phyloP scores from a whole-genome alignment of 2,888 invertebrate genomes.

The Drosophila leonis region DNA sequence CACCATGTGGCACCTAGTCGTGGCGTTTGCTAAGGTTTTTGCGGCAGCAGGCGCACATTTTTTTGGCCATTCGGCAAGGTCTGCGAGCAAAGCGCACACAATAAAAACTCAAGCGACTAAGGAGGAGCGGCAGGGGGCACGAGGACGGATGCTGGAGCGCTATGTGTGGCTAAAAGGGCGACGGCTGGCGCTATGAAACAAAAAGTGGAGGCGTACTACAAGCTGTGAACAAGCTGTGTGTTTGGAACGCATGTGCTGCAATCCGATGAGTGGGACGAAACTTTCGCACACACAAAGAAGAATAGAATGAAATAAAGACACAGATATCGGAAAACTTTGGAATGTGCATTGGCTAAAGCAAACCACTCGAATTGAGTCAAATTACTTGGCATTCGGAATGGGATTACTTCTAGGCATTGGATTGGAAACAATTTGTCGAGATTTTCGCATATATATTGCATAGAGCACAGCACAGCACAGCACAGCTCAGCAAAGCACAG shows the following conservation, averaged over 20 bases:
- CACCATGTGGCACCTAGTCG: constrained; percentile 3
- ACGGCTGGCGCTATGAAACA: constrained; percentile 11
- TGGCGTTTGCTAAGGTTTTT: constrained; percentile 38
- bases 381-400: constrained; percentile 54
- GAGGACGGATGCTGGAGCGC: too few relatives aligned
- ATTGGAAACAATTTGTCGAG: constrained; percentile 57
- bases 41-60: constrained; percentile 59
- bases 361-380: constrained; percentile 57
- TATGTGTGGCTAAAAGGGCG: not conserved
- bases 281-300: not conserved
- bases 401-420: constrained; percentile 56
- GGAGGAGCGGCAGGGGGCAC: not conserved
- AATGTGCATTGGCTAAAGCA: constrained; percentile 49
- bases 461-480: not conserved
- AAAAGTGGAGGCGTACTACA: constrained; percentile 35
- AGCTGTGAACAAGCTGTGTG: constrained; percentile 48
- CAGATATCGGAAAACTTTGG: constrained; percentile 46
- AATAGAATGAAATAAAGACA: constrained; percentile 15
- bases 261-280: constrained; percentile 31
- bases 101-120: constrained; percentile 24
- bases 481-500: not conserved
- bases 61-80: constrained; percentile 57
- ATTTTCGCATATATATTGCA: constrained; percentile 36
- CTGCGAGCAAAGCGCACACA: constrained; percentile 19
- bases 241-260: constrained; percentile 55